These are phyloP conservation scores for Ischnus inquisitorius DNA, from an alignment of 2,888 invertebrate genomes.

Conservation along the genomic window DNA sequence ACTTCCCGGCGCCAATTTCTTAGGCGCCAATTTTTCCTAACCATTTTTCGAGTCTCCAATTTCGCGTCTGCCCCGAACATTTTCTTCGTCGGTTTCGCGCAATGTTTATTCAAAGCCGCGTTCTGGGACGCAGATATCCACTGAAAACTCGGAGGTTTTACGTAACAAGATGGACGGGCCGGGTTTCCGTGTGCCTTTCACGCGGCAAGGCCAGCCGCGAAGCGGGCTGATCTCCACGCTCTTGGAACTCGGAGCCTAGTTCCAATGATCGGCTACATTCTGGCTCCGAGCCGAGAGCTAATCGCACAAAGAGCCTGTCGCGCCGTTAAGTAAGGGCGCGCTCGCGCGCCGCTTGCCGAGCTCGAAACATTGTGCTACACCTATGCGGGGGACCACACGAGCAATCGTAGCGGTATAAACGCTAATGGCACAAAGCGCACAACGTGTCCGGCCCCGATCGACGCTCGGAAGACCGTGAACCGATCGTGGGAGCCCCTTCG, in stretches of 20 bases:
- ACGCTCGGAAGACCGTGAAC: conserved; percentile 78
- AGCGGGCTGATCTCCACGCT: conserved; percentile 63
- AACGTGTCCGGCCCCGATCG: conserved; percentile 67
- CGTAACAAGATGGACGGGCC: conserved; percentile 84
- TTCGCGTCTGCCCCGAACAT: too few species aligned
- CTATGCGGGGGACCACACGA: conserved; percentile 39
- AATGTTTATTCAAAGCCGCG: conserved; percentile 17
- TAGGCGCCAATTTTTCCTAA: too few species aligned
- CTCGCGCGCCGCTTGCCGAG: conserved; percentile 32
- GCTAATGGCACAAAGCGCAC: conserved; percentile 62
- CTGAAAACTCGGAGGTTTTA: conserved; percentile 82
- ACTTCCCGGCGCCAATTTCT: too few species aligned
- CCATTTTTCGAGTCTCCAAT: too few species aligned
- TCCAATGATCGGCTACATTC: conserved; percentile 54
- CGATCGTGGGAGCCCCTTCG: conserved; percentile 81
- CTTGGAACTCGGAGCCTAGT: conserved; percentile 61
- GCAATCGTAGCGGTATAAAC: conserved; percentile 33
- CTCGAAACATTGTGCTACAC: conserved; percentile 8
- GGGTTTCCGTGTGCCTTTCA: conserved; percentile 84
- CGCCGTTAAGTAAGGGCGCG: conserved; percentile 47
- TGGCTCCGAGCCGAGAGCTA: conserved; percentile 66
- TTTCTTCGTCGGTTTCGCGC: neutral
- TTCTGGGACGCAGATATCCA: conserved; percentile 72
- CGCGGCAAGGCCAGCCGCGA: conserved; percentile 81
- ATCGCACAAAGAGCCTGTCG: conserved; percentile 17